A percentile compares a stretch with the other conserved stretches of the same genome.
Conservation (phyloP, 2,797 vertebrate genomes). For the Pseudochromis fuscus region DNA sequence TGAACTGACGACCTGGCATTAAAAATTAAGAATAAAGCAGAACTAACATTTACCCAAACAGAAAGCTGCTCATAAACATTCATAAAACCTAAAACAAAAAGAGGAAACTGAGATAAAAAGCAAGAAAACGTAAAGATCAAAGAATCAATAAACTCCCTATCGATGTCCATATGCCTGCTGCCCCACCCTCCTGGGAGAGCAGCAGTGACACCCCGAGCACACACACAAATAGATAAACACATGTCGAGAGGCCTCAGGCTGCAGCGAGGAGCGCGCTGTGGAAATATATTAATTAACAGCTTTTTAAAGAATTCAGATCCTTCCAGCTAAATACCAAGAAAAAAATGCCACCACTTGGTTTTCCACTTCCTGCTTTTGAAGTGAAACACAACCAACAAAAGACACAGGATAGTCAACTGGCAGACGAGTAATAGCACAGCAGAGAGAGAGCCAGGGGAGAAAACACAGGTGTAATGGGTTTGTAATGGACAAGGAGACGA, state of each 20-base stretch:
- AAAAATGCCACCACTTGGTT: conserved; percentile 26
- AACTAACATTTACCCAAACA: not conserved
- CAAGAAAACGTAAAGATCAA: conserved; percentile 37
- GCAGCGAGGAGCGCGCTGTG: conserved; percentile 29
- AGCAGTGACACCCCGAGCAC: conserved; percentile 52
- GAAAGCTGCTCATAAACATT: conserved; percentile 2
- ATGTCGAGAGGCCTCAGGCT: conserved; percentile 35
- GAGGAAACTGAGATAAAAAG: conserved; percentile 21
- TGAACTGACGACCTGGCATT: conserved; percentile 10
- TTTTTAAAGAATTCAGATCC: conserved; percentile 55
- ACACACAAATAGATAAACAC: conserved; percentile 63
- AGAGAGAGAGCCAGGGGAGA: conserved; percentile 8
- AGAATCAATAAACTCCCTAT: conserved; percentile 68
- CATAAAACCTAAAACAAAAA: conserved; percentile 28
- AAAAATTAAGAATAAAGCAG: conserved; percentile 1
- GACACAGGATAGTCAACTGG: not conserved
- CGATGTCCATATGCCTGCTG: conserved; percentile 50
- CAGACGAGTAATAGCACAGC: not conserved
- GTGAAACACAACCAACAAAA: conserved; percentile 1
- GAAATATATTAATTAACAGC: conserved; percentile 55
- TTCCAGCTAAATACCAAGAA: conserved; percentile 21
- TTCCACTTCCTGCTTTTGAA: conserved; percentile 3
- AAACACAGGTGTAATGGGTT: conserved; percentile 21
- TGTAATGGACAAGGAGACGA: conserved; percentile 30
- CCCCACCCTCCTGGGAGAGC: conserved; percentile 54